Evolutionary conservation across 2,797 vertebrate genomes (phyloP), one percentile per base, ranked within the genome.

Genomic region (Squalus acanthias): DNA sequence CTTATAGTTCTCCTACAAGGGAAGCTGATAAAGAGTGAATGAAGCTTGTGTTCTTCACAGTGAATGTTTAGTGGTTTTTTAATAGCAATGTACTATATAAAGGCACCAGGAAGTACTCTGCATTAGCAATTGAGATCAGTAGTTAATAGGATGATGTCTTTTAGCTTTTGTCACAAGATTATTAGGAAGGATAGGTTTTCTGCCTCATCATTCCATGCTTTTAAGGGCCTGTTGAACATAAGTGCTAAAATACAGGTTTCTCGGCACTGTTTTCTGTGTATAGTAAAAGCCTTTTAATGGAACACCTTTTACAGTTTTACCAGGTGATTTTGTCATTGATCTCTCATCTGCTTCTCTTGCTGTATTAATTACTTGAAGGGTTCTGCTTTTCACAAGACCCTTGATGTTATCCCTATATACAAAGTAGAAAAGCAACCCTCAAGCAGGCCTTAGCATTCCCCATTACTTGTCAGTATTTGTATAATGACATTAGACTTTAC

Each of bases 61-160:
- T 98, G 98, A 98, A 98, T 98, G 98, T 98, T 98, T 98, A 99
- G 98, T 98, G 98, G 98, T 98, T 98, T 98, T 99, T 99, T 99
- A 99, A 99, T 99, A 98, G 98, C 98, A 89, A 98, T 97, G 98
- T 98, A 98, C 98, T 98, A 98, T 98, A 97, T 98, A 99, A 98
- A 99, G 99, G 98, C 98, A 99, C 98, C 98, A 98, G 98, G 98
- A 98, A 98, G 99, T 98, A 98, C 98, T 98, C 98, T 96, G 98
- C 98, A 98, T 99, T 99, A 99, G 99, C 98, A 97, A 98, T 98
- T 98, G 98, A 99, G 99, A 99, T 99, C 99, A 99, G 98, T 99
- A 98, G 98, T 99, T 99, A 99, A 99, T 99, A 99, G 99, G 99
- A 99, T 99, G 99, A 99, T 99, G 99, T 99, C 99, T 99, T 99